Percentiles rank a stretch among this genome's conserved stretches.
Conservation (phyloP, 2,797 vertebrate genomes). For the Furcifer pardalis region DNA sequence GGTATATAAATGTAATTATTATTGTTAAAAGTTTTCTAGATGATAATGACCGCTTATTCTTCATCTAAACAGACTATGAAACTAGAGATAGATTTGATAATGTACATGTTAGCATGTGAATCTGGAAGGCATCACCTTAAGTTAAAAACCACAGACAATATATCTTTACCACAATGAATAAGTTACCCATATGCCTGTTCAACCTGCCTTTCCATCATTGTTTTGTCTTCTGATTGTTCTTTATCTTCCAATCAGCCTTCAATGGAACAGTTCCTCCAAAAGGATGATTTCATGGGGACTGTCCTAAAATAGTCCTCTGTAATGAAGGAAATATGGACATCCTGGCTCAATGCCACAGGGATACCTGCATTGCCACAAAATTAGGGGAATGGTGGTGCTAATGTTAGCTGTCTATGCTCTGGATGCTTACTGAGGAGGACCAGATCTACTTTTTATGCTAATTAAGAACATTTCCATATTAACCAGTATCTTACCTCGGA, state of each 20-base stretch:
- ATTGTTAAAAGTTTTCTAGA: fast-evolving
- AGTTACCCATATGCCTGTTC: background rate
- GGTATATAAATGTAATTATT: too few species aligned
- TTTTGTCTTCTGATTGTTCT: background rate
- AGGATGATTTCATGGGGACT: too few species aligned
- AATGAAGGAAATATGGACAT: too few species aligned
- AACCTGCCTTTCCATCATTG: background rate
- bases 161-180: background rate
- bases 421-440: too few species aligned
- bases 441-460: background rate
- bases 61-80: background rate
- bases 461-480: background rate
- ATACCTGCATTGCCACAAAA: too few species aligned
- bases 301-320: too few species aligned
- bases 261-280: background rate
- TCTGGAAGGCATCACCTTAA: background rate
- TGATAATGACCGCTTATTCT: background rate
- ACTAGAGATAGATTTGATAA: background rate
- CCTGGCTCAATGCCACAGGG: too few species aligned
- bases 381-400: too few species aligned
- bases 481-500: background rate
- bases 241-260: background rate
- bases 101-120: background rate
- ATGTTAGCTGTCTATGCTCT: too few species aligned
- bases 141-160: background rate